These are phyloP conservation scores for Cactoblastis cactorum DNA, from an alignment of 2,888 invertebrate species.

Conservation along the genomic window DNA sequence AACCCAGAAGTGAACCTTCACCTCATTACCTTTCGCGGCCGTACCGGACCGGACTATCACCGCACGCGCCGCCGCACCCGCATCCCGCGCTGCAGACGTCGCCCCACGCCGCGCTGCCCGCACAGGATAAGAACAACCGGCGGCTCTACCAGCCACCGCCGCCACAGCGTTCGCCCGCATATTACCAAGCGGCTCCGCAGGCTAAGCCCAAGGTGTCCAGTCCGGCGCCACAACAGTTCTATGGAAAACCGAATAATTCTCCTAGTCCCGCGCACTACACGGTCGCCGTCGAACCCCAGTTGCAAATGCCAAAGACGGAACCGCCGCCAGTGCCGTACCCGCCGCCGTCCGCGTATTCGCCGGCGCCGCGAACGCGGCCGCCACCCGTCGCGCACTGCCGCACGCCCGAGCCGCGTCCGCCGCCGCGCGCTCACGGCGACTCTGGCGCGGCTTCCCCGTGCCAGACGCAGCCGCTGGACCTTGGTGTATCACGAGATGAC, in stretches of 20 bases:
- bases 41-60: constrained; percentile 69
- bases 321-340: constrained; percentile 67
- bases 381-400: constrained; percentile 81
- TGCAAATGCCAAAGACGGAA: constrained; percentile 80
- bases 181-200: constrained; percentile 71
- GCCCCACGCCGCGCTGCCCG: constrained; percentile 52
- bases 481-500: constrained; percentile 84
- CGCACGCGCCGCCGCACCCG: constrained; percentile 77
- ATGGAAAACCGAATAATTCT: constrained; percentile 79
- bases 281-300: constrained; percentile 55
- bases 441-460: constrained; percentile 66
- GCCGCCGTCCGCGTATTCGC: constrained; percentile 60
- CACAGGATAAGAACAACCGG: constrained; percentile 43
- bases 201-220: constrained; percentile 85
- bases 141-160: constrained; percentile 55
- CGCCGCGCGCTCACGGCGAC: constrained; percentile 54
- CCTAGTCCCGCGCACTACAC: constrained; percentile 72
- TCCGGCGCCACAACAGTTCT: constrained; percentile 87
- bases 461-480: constrained; percentile 89
- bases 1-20: constrained; percentile 76
- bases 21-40: constrained; percentile 77
- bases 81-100: constrained; percentile 69
- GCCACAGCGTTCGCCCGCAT: constrained; percentile 63
- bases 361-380: constrained; percentile 54
- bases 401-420: constrained; percentile 72